Evolutionary conservation across 2,888 invertebrate genomes (phyloP).

Genomic region (Dryococelus australis): DNA sequence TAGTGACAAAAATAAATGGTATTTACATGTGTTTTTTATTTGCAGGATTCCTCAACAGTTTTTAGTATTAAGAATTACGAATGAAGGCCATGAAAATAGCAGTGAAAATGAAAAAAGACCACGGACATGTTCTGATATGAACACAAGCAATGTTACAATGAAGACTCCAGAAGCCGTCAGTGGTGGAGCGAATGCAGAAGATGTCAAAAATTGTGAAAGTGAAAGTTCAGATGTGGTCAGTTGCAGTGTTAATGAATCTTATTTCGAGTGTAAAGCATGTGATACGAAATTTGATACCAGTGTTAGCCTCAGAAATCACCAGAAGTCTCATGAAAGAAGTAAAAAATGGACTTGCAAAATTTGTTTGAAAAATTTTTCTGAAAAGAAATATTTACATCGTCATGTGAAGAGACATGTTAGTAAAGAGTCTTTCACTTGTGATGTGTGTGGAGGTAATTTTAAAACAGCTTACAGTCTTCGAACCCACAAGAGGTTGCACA

Average conservation of each 20-base stretch:
- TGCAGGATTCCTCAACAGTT: background rate
- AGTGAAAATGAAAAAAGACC: background rate
- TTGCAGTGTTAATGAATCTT: background rate
- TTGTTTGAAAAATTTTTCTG: slow-evolving; percentile 7
- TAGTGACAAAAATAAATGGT: background rate
- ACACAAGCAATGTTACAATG: background rate
- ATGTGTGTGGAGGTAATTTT: background rate
- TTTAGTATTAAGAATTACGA: slow-evolving; percentile 23
- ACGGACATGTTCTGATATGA: background rate
- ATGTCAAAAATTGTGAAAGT: background rate
- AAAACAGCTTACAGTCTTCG: slow-evolving; percentile 16
- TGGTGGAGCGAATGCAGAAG: background rate
- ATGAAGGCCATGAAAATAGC: background rate
- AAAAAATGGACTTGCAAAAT: slow-evolving; percentile 20
- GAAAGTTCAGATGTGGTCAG: background rate
- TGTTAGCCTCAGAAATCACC: background rate
- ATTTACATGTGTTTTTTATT: slow-evolving; percentile 7
- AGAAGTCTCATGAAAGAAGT: background rate
- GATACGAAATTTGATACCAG: background rate
- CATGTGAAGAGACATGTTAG: background rate
- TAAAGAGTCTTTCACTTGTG: background rate
- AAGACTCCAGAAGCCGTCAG: background rate
- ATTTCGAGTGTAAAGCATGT: background rate
- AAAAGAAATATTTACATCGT: slow-evolving; percentile 5
- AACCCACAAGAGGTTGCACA: slow-evolving; percentile 25